Conservation (phyloP, 2,113 vertebrate genomes). For the Mormyrus lacerda region DNA sequence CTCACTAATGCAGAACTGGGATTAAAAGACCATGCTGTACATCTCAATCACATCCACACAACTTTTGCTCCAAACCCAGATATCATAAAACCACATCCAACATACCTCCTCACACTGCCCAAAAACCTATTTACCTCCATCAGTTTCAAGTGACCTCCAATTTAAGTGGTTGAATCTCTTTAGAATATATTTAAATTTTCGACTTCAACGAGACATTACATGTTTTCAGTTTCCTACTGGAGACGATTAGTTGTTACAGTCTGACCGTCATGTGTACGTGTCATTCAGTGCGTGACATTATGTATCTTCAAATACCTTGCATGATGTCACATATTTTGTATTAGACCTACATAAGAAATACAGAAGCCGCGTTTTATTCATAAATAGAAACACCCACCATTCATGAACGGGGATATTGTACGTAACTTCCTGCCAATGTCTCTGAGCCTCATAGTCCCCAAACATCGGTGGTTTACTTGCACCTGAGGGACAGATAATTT, state of each 20-base stretch:
- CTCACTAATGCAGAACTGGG: not conserved
- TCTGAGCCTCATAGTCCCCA: slow-evolving; percentile 96
- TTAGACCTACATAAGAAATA: not conserved
- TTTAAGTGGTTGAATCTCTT: not conserved
- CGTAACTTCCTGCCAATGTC: slow-evolving; percentile 97
- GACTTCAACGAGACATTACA: not conserved
- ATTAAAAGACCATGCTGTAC: not conserved
- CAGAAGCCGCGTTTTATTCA: not conserved
- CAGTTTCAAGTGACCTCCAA: not conserved
- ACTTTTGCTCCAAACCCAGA: not conserved
- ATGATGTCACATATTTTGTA: not conserved
- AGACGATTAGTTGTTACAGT: not conserved
- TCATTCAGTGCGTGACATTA: not conserved
- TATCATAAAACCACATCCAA: not conserved
- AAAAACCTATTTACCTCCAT: not conserved
- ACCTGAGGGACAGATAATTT: slow-evolving; percentile 55
- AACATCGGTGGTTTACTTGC: slow-evolving; percentile 85
- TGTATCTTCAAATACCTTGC: not conserved
- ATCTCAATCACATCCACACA: not conserved
- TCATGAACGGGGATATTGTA: slow-evolving; percentile 80
- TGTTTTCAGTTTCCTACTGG: not conserved
- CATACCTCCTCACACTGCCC: not conserved
- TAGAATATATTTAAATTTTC: not conserved
- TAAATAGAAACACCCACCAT: slow-evolving; percentile 65
- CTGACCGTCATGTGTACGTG: not conserved